phyloP scores from a whole-genome alignment of 2,888 invertebrate genomes.

The Zhuqinia jingwanae region DNA sequence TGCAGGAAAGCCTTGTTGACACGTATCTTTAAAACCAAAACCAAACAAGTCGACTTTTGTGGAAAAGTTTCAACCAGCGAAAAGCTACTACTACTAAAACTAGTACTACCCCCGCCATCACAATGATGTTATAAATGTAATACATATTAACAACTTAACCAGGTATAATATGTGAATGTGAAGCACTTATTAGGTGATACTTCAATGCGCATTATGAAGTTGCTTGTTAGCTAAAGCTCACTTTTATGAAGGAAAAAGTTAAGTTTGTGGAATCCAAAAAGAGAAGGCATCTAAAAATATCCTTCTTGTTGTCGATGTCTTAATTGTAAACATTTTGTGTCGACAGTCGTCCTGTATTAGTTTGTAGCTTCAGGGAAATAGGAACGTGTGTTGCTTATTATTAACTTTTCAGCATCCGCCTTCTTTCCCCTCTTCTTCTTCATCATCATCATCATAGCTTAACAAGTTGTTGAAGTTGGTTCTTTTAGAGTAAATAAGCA shows the following conservation, averaged over 20 bases:
- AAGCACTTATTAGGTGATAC: not conserved
- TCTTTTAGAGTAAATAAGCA: too few species aligned
- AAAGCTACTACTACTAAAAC: not conserved
- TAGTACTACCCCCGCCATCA: not conserved
- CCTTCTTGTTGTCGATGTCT: conserved; percentile 4
- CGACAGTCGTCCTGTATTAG: not conserved
- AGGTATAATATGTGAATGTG: not conserved
- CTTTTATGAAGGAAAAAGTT: not conserved
- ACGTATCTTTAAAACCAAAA: conserved; percentile 56
- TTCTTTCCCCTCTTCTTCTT: too few species aligned
- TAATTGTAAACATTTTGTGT: conserved; percentile 17
- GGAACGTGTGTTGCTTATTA: not conserved
- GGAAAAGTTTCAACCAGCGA: not conserved
- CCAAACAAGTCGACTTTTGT: conserved; percentile 37
- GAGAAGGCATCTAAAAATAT: too few species aligned
- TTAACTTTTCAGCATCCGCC: not conserved
- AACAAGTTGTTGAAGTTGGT: conserved; percentile 8
- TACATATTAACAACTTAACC: not conserved
- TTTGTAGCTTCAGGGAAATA: not conserved
- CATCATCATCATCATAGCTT: not conserved
- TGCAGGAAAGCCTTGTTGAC: conserved; percentile 68
- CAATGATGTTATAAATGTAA: not conserved
- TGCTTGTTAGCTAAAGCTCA: not conserved
- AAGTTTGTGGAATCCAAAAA: not conserved
- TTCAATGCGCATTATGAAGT: not conserved